These are phyloP conservation scores for Cinara cedri DNA, from an alignment of 2,888 invertebrate genomes.

Conservation along the genomic window DNA sequence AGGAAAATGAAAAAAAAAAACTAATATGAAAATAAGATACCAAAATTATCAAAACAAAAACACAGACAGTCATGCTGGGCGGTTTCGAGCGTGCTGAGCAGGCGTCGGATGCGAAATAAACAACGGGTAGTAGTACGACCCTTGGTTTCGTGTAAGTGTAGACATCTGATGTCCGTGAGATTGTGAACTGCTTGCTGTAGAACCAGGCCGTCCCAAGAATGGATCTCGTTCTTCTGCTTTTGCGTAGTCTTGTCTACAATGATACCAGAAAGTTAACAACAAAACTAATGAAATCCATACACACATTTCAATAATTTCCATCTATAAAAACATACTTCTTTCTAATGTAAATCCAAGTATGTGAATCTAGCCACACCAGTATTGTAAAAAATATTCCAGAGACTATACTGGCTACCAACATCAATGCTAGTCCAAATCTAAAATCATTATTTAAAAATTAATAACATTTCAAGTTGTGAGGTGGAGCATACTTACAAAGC, in stretches of 20 bases:
- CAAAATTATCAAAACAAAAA: conserved; percentile 57
- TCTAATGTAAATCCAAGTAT: conserved; percentile 95
- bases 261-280: conserved; percentile 48
- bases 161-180: conserved; percentile 61
- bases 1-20: conserved; percentile 40
- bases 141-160: conserved; percentile 68
- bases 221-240: conserved; percentile 86
- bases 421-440: conserved; percentile 76
- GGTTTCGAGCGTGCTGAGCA: conserved; percentile 58
- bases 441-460: conserved; percentile 35
- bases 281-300: conserved; percentile 6
- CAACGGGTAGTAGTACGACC: conserved; percentile 68
- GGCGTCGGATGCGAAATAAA: conserved; percentile 58
- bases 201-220: conserved; percentile 72
- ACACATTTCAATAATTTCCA: background rate
- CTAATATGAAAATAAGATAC: conserved; percentile 55
- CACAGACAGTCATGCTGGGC: conserved; percentile 58
- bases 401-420: conserved; percentile 83
- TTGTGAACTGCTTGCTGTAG: conserved; percentile 69
- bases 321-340: conserved; percentile 71
- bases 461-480: background rate
- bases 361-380: conserved; percentile 92
- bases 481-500: conserved; percentile 68
- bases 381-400: conserved; percentile 90
- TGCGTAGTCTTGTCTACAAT: conserved; percentile 75